Evolutionary conservation across 2,797 vertebrate genomes (phyloP).

Genomic region (Garrulus glandarius): DNA sequence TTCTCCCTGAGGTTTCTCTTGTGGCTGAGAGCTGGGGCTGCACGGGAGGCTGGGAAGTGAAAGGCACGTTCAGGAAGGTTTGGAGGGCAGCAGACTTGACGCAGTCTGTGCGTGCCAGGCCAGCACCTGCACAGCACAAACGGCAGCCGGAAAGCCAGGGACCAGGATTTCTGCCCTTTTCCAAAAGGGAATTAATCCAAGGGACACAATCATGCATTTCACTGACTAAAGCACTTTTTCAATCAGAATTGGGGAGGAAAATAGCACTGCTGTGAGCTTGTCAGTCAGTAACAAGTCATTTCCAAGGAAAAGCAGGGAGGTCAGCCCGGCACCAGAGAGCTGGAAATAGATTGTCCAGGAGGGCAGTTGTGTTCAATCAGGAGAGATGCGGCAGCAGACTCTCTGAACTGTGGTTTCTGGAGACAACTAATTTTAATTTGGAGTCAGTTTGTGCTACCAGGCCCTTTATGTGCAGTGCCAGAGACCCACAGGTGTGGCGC

Average conservation of each 20-base stretch:
- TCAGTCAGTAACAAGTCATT: neutral
- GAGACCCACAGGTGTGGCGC: neutral
- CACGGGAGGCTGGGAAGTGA: neutral
- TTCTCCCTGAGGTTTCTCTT: neutral
- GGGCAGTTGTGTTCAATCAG: neutral
- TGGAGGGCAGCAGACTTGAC: neutral
- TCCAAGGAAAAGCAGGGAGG: neutral
- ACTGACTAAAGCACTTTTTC: neutral
- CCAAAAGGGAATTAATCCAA: neutral
- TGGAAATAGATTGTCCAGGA: neutral
- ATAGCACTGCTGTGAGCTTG: neutral
- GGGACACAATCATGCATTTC: neutral
- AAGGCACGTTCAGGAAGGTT: neutral
- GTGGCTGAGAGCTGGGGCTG: neutral
- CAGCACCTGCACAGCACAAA: neutral
- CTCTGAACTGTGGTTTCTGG: neutral
- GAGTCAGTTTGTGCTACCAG: neutral
- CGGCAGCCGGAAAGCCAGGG: rapidly evolving
- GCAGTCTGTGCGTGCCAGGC: rapidly evolving
- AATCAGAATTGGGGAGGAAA: neutral
- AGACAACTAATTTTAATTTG: neutral
- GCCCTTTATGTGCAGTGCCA: neutral
- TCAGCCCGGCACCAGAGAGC: neutral
- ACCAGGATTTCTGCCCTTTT: neutral
- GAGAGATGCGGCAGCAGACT: neutral